Percentiles rank a stretch among this genome's conserved stretches.
phyloP scores from a whole-genome alignment of 2,113 vertebrate species.

The Stigmatopora nigra region DNA sequence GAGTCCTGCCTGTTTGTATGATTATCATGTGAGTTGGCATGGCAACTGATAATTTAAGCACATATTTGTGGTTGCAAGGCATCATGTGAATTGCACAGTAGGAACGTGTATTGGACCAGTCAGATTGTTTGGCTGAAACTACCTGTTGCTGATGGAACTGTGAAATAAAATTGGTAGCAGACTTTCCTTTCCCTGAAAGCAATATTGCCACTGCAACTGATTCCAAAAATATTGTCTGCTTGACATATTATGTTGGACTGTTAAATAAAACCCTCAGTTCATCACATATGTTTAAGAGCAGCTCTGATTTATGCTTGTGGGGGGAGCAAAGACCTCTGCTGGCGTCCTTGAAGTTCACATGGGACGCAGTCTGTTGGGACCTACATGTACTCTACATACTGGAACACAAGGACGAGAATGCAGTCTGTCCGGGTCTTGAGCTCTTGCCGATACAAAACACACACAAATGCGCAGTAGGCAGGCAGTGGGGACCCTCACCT shows the following conservation, averaged over 20 bases:
- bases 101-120: slow-evolving; percentile 38
- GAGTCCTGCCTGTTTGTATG: slow-evolving; percentile 32
- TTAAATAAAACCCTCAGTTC: slow-evolving; percentile 21
- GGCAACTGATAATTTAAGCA: slow-evolving; percentile 39
- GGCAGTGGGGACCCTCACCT: slow-evolving; percentile 66
- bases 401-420: slow-evolving; percentile 29
- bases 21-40: slow-evolving; percentile 41
- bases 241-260: not conserved
- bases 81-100: slow-evolving; percentile 39
- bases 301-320: slow-evolving; percentile 30
- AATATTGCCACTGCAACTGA: not conserved
- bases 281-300: slow-evolving; percentile 16
- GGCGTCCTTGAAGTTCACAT: slow-evolving; percentile 43
- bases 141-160: slow-evolving; percentile 36
- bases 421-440: slow-evolving; percentile 40
- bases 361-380: slow-evolving; percentile 54
- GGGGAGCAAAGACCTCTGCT: slow-evolving; percentile 47
- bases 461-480: slow-evolving; percentile 26
- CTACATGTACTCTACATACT: slow-evolving; percentile 27
- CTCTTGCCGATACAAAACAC: slow-evolving; percentile 43
- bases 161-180: not conserved
- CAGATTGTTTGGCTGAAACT: slow-evolving; percentile 32
- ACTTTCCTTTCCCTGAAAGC: not conserved
- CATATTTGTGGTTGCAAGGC: slow-evolving; percentile 35
- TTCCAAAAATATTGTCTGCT: not conserved